These are phyloP conservation scores for Napeogenes inachia DNA, from an alignment of 2,888 invertebrate genomes.

Conservation along the genomic window DNA sequence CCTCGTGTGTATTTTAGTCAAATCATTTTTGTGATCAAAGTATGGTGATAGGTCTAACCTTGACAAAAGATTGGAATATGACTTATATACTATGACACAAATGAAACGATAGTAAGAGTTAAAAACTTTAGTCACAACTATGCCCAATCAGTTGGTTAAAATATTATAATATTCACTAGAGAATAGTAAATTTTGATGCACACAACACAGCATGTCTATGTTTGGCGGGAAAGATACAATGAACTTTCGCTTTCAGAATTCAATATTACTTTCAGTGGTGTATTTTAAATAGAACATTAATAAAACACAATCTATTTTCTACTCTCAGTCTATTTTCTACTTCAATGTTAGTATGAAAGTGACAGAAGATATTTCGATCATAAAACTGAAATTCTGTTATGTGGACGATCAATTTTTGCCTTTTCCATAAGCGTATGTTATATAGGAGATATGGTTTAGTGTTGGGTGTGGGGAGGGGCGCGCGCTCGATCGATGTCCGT, in stretches of 20 bases:
- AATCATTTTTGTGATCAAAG: too few species aligned
- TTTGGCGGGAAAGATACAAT: slow-evolving; percentile 6
- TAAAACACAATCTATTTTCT: slow-evolving; percentile 3
- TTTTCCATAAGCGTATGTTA: not conserved
- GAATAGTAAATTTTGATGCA: not conserved
- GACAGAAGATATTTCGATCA: not conserved
- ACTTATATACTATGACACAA: not conserved
- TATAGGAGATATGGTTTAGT: slow-evolving; percentile 55
- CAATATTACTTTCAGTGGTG: slow-evolving; percentile 4
- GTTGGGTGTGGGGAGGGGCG: slow-evolving; percentile 35
- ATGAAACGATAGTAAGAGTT: not conserved
- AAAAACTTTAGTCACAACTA: not conserved
- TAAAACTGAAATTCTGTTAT: not conserved
- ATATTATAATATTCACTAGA: not conserved
- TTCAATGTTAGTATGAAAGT: not conserved
- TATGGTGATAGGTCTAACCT: too few species aligned
- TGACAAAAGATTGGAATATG: too few species aligned
- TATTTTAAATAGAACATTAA: slow-evolving; percentile 3
- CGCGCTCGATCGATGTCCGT: slow-evolving; percentile 62
- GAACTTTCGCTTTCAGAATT: slow-evolving; percentile 4
- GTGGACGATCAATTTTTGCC: slow-evolving; percentile 2
- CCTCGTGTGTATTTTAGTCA: too few species aligned
- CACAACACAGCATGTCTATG: not conserved
- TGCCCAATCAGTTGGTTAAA: not conserved
- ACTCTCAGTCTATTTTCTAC: too few species aligned